Conservation (phyloP, 1,140 invertebrate genomes). For the Drosophila arawakana region DNA sequence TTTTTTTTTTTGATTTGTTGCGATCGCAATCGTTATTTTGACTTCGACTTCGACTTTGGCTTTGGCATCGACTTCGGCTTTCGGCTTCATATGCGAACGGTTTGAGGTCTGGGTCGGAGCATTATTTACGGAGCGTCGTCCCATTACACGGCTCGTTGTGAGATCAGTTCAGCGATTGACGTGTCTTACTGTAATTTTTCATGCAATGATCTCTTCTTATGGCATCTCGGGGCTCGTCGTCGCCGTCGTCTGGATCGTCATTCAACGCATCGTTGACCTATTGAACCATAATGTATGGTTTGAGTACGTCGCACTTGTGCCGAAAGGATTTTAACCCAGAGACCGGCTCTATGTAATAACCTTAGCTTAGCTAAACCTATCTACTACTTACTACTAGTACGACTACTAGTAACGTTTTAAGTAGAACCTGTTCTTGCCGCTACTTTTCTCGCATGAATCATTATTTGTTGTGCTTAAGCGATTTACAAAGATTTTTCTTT, state of each 20-base stretch:
- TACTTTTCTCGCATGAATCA: conserved; percentile 82
- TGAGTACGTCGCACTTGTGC: conserved; percentile 59
- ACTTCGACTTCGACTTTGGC: conserved; percentile 17
- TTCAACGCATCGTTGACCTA: conserved; percentile 83
- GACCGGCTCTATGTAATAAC: conserved; percentile 4
- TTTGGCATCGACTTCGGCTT: conserved; percentile 22
- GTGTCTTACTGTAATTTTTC: conserved; percentile 80
- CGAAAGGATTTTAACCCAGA: conserved; percentile 58
- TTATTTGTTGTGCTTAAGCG: conserved; percentile 70
- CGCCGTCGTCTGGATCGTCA: conserved; percentile 48
- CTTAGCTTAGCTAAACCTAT: background rate
- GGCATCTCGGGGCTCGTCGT: conserved; percentile 37
- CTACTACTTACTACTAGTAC: conserved; percentile 10
- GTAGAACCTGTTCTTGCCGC: conserved; percentile 75
- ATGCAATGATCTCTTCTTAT: conserved; percentile 72
- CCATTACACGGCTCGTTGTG: conserved; percentile 73
- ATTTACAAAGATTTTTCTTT: background rate
- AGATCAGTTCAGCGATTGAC: conserved; percentile 73
- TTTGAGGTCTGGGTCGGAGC: conserved; percentile 30
- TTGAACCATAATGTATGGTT: conserved; percentile 75
- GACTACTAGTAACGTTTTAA: conserved; percentile 60
- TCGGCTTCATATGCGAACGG: conserved; percentile 21
- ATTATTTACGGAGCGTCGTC: conserved; percentile 58
- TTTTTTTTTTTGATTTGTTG: conserved; percentile 71
- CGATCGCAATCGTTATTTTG: conserved; percentile 70